Evolutionary conservation across 1,140 invertebrate genomes (phyloP).

Genomic region (Brachionus sp.): DNA sequence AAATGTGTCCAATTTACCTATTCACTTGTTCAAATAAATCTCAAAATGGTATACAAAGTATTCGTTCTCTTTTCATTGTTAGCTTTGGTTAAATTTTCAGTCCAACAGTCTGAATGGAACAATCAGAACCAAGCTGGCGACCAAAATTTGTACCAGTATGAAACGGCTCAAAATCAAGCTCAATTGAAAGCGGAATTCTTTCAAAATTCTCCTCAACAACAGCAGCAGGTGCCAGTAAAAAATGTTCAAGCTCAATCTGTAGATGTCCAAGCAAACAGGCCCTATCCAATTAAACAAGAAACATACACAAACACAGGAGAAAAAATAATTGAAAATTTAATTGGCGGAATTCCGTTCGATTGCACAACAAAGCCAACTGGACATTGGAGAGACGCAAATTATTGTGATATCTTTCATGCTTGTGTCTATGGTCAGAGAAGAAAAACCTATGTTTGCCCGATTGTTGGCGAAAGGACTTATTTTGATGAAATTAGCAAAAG

Average conservation of each 20-base stretch:
- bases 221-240: neutral
- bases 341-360: slow-evolving; percentile 43
- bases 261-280: neutral
- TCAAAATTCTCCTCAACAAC: neutral
- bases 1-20: neutral
- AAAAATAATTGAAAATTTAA: slow-evolving; percentile 36
- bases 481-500: slow-evolving; percentile 36
- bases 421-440: slow-evolving; percentile 33
- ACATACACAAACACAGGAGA: slow-evolving; percentile 31
- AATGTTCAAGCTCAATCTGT: neutral
- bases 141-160: neutral
- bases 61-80: neutral
- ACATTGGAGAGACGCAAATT: slow-evolving; percentile 36
- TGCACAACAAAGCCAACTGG: slow-evolving; percentile 6
- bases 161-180: neutral
- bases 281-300: slow-evolving; percentile 3
- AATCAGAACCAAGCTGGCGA: neutral
- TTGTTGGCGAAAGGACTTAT: slow-evolving; percentile 43
- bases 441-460: slow-evolving; percentile 8
- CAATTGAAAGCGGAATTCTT: neutral
- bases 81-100: neutral
- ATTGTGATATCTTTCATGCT: slow-evolving; percentile 43
- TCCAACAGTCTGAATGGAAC: slow-evolving; percentile 10
- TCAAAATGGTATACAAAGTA: neutral
- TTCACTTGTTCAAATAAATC: neutral